phyloP scores from a whole-genome alignment of 2,113 vertebrate genomes.

The Antennarius striatus region DNA sequence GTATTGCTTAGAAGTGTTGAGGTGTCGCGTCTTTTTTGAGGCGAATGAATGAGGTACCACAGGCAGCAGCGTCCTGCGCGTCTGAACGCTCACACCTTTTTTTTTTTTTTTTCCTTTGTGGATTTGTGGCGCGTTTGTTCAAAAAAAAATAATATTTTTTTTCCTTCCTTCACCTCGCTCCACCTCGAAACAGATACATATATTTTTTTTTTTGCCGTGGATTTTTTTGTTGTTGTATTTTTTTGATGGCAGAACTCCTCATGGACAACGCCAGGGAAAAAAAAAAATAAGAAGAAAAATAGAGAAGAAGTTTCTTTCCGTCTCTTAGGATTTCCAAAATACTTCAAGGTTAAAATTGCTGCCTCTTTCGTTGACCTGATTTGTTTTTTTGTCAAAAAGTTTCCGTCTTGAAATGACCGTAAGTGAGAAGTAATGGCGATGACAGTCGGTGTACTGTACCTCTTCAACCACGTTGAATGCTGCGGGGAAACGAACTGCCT shows the following conservation, averaged over 20 bases:
- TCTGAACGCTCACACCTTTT: conserved; percentile 33
- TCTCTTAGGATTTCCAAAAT: conserved; percentile 67
- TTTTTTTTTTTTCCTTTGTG: conserved; percentile 34
- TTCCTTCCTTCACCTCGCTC: conserved; percentile 42
- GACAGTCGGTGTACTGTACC: conserved; percentile 69
- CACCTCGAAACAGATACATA: conserved; percentile 26
- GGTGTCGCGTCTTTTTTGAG: conserved; percentile 38
- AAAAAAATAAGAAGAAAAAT: conserved; percentile 1
- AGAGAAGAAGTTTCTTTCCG: conserved; percentile 53
- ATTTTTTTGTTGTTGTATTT: conserved; percentile 43
- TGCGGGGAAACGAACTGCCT: conserved; percentile 80
- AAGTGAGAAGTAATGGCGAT: conserved; percentile 69
- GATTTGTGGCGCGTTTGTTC: conserved; percentile 51
- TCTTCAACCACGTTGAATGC: conserved; percentile 77
- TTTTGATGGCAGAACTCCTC: conserved; percentile 54
- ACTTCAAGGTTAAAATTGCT: conserved; percentile 33
- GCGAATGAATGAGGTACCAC: conserved; percentile 9
- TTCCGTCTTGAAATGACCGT: conserved; percentile 68
- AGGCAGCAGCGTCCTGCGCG: conserved; percentile 48
- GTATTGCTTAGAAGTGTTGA: conserved; percentile 56
- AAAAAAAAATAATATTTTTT: conserved; percentile 34
- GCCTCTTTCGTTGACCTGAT: conserved; percentile 59
- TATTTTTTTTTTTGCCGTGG: conserved; percentile 39
- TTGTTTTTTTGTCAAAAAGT: conserved; percentile 43
- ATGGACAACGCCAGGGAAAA: conserved; percentile 45